Conservation (phyloP, 2,797 vertebrate genomes). For the Petrocephalus schoutedeni region DNA sequence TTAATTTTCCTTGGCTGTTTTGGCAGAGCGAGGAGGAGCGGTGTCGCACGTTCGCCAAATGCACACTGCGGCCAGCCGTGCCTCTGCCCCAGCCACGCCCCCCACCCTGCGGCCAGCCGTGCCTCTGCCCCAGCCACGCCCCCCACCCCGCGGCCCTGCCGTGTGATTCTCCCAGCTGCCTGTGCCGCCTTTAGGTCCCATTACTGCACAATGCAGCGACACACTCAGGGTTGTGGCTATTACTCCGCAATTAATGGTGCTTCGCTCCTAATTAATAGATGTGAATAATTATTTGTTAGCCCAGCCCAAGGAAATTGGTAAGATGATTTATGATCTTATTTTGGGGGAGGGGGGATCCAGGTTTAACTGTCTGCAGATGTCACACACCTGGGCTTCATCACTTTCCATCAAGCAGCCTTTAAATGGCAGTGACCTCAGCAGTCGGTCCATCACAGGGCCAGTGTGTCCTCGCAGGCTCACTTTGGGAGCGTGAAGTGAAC, state of each 20-base stretch:
- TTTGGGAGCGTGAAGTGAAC: conserved; percentile 21
- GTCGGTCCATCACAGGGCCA: not conserved
- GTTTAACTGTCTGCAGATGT: not conserved
- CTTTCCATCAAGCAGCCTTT: not conserved
- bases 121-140: not conserved
- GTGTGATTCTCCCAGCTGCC: too few species aligned
- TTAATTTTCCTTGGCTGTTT: conserved; percentile 46
- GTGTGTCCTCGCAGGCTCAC: not conserved
- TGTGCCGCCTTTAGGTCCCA: not conserved
- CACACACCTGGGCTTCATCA: not conserved
- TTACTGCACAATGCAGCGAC: too few species aligned
- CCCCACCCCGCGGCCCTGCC: not conserved
- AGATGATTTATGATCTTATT: not conserved
- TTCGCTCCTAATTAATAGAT: not conserved
- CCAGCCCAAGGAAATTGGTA: not conserved
- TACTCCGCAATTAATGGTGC: not conserved
- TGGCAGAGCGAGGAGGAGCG: not conserved
- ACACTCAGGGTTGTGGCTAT: not conserved
- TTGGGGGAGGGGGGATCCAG: not conserved
- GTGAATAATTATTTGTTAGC: not conserved
- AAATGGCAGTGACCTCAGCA: not conserved
- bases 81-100: not conserved
- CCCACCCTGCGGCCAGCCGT: not conserved
- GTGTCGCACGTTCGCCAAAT: not conserved
- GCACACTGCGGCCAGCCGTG: not conserved